A percentile compares a stretch with the other conserved stretches of the same genome.
Conservation (phyloP, 2,888 invertebrate genomes). For the Lymantria dispar region DNA sequence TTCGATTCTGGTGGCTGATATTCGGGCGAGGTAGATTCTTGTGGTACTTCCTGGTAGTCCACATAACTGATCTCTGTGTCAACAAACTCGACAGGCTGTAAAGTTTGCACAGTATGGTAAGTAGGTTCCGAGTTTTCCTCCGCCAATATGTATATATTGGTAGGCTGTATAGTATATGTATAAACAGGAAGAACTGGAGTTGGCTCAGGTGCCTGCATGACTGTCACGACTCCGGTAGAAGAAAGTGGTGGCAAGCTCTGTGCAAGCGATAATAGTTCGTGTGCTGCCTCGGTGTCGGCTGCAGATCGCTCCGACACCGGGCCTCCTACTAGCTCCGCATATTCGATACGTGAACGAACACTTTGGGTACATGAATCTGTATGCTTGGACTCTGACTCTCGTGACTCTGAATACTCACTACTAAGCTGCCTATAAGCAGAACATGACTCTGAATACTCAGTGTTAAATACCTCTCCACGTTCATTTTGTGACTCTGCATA, state of each 20-base stretch:
- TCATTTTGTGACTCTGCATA: neutral
- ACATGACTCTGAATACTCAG: neutral
- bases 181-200: conserved; percentile 66
- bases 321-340: conserved; percentile 75
- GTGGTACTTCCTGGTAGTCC: conserved; percentile 41
- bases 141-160: conserved; percentile 61
- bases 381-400: neutral
- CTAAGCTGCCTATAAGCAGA: neutral
- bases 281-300: conserved; percentile 95
- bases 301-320: conserved; percentile 83
- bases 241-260: conserved; percentile 90
- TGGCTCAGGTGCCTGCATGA: conserved; percentile 59
- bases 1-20: conserved; percentile 25
- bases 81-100: conserved; percentile 52
- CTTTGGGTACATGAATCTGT: conserved; percentile 37
- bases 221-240: conserved; percentile 82
- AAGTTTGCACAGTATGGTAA: conserved; percentile 51
- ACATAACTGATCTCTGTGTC: conserved; percentile 56
- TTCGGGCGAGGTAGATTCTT: conserved; percentile 22
- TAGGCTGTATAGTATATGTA: conserved; percentile 86
- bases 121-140: conserved; percentile 56
- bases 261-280: conserved; percentile 89
- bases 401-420: neutral
- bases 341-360: conserved; percentile 39
- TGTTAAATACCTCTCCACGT: neutral